Conservation (phyloP, 2,113 vertebrate species). For the Hiodon alosoides region DNA sequence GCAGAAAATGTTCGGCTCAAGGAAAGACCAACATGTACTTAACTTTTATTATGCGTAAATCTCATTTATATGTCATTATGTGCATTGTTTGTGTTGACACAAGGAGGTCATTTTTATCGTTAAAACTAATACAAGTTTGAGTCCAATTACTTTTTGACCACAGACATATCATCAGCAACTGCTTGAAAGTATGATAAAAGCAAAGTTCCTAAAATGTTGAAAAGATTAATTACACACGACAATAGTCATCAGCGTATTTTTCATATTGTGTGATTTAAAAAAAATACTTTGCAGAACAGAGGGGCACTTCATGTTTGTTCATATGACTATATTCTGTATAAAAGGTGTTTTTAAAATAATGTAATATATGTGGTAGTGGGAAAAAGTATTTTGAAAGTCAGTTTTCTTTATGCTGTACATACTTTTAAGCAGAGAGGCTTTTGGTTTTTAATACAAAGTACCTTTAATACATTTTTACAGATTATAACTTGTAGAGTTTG, state of each 20-base stretch:
- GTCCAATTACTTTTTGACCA: slow-evolving; percentile 47
- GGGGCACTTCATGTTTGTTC: slow-evolving; percentile 57
- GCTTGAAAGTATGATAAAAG: slow-evolving; percentile 50
- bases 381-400: slow-evolving; percentile 75
- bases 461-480: slow-evolving; percentile 64
- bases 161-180: slow-evolving; percentile 65
- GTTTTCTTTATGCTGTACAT: slow-evolving; percentile 82
- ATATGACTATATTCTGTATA: slow-evolving; percentile 78
- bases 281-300: slow-evolving; percentile 53
- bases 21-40: slow-evolving; percentile 6
- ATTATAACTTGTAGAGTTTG: slow-evolving; percentile 64
- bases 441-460: slow-evolving; percentile 63
- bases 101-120: slow-evolving; percentile 24
- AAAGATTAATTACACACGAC: slow-evolving; percentile 54
- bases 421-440: slow-evolving; percentile 71
- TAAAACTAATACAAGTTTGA: slow-evolving; percentile 49
- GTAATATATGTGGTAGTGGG: slow-evolving; percentile 79
- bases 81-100: slow-evolving; percentile 56
- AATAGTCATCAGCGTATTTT: slow-evolving; percentile 59
- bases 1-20: slow-evolving; percentile 6
- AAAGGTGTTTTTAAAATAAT: slow-evolving; percentile 70
- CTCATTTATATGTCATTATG: slow-evolving; percentile 34
- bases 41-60: slow-evolving; percentile 10
- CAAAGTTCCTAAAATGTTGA: slow-evolving; percentile 55
- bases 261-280: slow-evolving; percentile 56